A percentile compares a stretch with the other conserved stretches of the same genome.
phyloP scores from a whole-genome alignment of 2,888 invertebrate genomes.

The Glyphotaelius pellucidus region DNA sequence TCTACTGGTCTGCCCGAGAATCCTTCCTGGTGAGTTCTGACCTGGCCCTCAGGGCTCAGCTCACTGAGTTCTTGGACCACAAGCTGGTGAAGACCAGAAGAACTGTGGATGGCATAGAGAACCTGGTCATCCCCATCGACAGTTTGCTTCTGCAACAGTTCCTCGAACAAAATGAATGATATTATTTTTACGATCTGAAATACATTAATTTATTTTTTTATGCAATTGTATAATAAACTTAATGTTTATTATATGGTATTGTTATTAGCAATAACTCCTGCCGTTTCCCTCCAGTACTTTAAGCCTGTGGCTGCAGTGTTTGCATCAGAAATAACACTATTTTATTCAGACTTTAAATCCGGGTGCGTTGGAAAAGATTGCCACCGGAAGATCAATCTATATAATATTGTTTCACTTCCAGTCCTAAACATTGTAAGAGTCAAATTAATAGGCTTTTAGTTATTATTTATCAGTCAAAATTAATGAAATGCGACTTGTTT shows the following conservation, averaged over 20 bases:
- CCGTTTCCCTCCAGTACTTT: neutral
- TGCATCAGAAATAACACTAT: no score
- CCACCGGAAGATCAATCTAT: no score
- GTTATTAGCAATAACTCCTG: neutral
- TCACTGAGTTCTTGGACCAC: constrained; percentile 97
- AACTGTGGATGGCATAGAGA: constrained; percentile 88
- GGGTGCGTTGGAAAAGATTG: neutral
- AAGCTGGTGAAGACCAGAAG: constrained; percentile 90
- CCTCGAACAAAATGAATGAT: constrained; percentile 78
- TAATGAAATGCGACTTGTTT: neutral
- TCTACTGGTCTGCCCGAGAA: constrained; percentile 91
- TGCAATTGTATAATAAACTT: neutral
- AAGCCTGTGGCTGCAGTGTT: neutral
- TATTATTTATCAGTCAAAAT: neutral
- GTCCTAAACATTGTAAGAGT: no score
- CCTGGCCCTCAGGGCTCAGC: constrained; percentile 91
- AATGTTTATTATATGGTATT: neutral
- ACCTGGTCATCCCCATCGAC: constrained; percentile 88
- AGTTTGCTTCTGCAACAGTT: constrained; percentile 86
- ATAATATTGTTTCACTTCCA: no score
- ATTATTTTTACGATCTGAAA: neutral
- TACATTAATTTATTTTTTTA: neutral
- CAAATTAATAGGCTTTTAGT: neutral
- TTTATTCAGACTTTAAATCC: neutral
- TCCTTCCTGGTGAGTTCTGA: constrained; percentile 96